Percentiles rank a stretch among this genome's conserved stretches.
Conservation (phyloP, 1,140 invertebrate species). For the Propsilocerus akamusi region DNA sequence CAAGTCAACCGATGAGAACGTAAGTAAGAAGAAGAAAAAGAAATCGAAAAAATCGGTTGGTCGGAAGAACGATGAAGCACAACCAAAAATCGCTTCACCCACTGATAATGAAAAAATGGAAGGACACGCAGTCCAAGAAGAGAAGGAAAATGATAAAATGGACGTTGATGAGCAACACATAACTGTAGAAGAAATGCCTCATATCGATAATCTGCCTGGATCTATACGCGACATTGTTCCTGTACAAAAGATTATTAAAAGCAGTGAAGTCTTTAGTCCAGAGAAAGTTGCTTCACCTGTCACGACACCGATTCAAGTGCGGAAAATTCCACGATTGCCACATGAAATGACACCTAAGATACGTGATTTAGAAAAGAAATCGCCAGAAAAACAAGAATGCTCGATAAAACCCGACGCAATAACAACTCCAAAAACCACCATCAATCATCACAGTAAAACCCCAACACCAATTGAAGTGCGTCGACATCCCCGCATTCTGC, state of each 20-base stretch:
- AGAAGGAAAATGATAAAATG: conserved; percentile 7
- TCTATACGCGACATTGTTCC: neutral
- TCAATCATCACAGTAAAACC: neutral
- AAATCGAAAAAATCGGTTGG: conserved; percentile 17
- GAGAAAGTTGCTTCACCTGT: conserved; percentile 11
- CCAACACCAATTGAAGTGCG: conserved; percentile 4
- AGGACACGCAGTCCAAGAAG: neutral
- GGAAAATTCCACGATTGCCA: conserved; percentile 16
- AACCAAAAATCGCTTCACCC: conserved; percentile 18
- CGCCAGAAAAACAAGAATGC: neutral
- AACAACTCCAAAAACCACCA: neutral
- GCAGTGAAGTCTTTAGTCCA: neutral
- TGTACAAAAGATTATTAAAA: conserved; percentile 5
- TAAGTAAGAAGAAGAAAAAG: conserved; percentile 19
- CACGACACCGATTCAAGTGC: conserved; percentile 18
- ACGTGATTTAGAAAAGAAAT: conserved; percentile 8
- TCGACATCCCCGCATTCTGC: neutral
- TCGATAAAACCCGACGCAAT: neutral
- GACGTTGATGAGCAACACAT: neutral
- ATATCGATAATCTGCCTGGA: conserved; percentile 10
- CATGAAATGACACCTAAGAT: no score
- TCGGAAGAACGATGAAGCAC: conserved; percentile 16
- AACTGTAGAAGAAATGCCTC: conserved; percentile 3
- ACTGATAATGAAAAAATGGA: neutral
- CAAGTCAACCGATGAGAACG: conserved; percentile 13